Base-by-base conservation (phyloP, 2,888 invertebrate genomes). In the Apantesis nais region DNA sequence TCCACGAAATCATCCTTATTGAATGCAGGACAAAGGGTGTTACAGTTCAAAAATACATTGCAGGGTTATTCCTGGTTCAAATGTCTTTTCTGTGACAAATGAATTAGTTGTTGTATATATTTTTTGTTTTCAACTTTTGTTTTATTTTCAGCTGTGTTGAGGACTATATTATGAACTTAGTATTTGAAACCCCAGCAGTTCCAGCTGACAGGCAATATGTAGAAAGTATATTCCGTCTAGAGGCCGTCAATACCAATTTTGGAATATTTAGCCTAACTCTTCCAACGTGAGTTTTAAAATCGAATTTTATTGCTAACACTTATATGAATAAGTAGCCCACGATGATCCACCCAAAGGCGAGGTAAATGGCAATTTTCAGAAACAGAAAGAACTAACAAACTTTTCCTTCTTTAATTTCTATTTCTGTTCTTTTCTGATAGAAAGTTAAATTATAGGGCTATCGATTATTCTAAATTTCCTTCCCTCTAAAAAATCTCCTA, bases 151-250 rank as follows among this genome's bases (percentile, higher is more conserved):
- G 94, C 81, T 95, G 94, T 71, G 94, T 95, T n/a, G 94, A 95
- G 77, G 94, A 95, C 77, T 95, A 94, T 82, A 93, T 95, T 37
- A 92, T 94, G 94, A 93, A 94, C 73, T 80, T 93, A 70, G 92
- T 95, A 34, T 95, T 93, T 67, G 94, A 95, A 78, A 93, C 92
- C 0, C 94, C 94, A 16, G 94, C 93, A 0, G 83, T 91, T 7
- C 89, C 90, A 2, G 94, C 94, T 0, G 92, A 93, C 67, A 85
- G 85, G 16, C 89, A 91, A 63, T 94, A 93, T 70, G 74, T 94
- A 0, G 85, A 92, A 12, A 78, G 83, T 39, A 92, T 95, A 71
- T 93, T 95, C 86, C 90, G 85, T 9, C 85, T 95, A 0, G 94
- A 95, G 74, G 93, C 90, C 31, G 78, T 91, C 25, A 95, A 95